A percentile compares a stretch with the other conserved stretches of the same genome.
Conservation (phyloP, 2,888 invertebrate genomes). For the Chrysolina oricalcia region DNA sequence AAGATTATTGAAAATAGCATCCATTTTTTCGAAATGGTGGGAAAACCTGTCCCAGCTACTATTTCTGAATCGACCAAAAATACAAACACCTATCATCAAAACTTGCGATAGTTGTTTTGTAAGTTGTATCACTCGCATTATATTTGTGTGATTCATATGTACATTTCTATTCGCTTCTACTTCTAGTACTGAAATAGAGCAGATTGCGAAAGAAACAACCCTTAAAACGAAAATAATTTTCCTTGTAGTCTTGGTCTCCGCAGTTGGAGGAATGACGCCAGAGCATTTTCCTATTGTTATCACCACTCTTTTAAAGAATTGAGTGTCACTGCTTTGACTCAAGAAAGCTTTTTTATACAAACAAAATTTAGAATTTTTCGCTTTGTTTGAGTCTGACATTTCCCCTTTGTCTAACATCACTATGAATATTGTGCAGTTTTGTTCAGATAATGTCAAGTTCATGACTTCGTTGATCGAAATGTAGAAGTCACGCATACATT, state of each 20-base stretch:
- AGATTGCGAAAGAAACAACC: background rate
- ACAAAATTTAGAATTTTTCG: background rate
- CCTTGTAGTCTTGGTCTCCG: background rate
- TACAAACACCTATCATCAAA: background rate
- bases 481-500: too few species aligned
- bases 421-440: too few species aligned
- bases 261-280: background rate
- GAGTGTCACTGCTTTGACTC: background rate
- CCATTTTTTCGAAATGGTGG: background rate
- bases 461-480: background rate
- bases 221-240: background rate
- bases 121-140: background rate
- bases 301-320: conserved; percentile 2
- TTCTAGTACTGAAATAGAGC: background rate
- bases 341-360: conserved; percentile 8
- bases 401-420: background rate
- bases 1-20: background rate
- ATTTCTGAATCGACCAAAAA: background rate
- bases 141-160: background rate
- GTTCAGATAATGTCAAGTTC: too few species aligned
- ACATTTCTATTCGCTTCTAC: background rate
- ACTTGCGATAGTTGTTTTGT: background rate
- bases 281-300: background rate
- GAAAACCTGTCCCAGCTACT: background rate
- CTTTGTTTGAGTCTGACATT: background rate